These are phyloP conservation scores for Turnix velox DNA, from an alignment of 2,113 vertebrate species.

Conservation along the genomic window DNA sequence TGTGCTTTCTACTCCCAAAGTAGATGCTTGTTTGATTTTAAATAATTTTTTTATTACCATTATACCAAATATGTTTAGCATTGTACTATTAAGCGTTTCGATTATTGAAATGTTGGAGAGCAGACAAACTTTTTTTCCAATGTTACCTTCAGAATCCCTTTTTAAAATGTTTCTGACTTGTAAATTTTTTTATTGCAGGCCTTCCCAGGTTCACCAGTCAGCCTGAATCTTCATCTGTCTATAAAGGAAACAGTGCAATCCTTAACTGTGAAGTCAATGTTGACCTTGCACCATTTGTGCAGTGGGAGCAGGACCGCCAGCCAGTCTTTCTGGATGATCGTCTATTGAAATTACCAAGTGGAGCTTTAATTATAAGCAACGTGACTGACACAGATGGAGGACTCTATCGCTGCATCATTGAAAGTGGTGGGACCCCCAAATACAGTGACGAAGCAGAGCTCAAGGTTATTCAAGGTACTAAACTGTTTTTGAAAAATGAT, in stretches of 20 bases:
- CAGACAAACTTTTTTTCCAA: neutral
- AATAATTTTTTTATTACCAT: neutral
- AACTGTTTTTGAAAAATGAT: neutral
- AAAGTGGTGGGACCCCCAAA: conserved; percentile 81
- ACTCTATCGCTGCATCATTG: conserved; percentile 87
- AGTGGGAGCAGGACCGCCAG: conserved; percentile 86
- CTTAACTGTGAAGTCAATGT: conserved; percentile 85
- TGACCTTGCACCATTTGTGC: conserved; percentile 83
- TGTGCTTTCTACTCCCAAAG: neutral
- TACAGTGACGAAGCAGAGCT: conserved; percentile 90
- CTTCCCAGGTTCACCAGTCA: conserved; percentile 88
- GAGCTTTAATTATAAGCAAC: conserved; percentile 85
- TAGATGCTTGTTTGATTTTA: neutral
- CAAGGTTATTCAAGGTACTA: conserved; percentile 82
- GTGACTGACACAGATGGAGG: conserved; percentile 81
- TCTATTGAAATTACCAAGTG: conserved; percentile 77
- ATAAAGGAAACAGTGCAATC: conserved; percentile 76
- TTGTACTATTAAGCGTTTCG: neutral
- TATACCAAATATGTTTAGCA: neutral
- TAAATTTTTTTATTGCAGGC: conserved; percentile 66
- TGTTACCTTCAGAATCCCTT: rapidly evolving
- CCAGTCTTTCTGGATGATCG: conserved; percentile 68
- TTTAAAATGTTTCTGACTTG: neutral
- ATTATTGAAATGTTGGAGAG: neutral
- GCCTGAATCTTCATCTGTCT: conserved; percentile 74